Evolutionary conservation across 1,140 invertebrate species (phyloP), one percentile per base, ranked within the genome.

Genomic region (Lerema accius): DNA sequence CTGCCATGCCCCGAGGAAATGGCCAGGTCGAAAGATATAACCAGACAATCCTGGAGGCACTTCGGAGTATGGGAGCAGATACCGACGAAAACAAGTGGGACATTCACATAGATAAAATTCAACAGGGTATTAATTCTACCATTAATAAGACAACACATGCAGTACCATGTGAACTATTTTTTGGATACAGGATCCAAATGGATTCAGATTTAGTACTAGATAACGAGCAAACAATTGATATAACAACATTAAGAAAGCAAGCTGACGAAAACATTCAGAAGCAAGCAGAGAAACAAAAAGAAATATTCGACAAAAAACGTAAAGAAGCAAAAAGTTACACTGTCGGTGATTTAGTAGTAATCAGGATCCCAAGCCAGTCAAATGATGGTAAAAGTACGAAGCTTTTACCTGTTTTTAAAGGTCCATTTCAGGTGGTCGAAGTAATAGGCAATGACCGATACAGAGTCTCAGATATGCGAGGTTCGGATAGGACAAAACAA

Each of bases 61-160:
- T 60, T 1, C 39, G 60, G 5, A 63, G 60, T 10, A 35, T 53
- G 14, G 60, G 49, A 35, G 60, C 49, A 3, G 40, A 63, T 42
- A 63, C 39, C 0, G 60, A 63, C 11, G 28, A 51, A 17, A 51
- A 63, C 26, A 46, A 51, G 26, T 63, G 49, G 60, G 49, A 63
- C 26, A 13, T 9, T 1, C 23, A 45, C 4, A 37, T 53, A 14
- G 9, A 23, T 16, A 63, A 35, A 10, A 53, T 63, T 2, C 60
- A 63, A 19, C 49, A 53, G 43, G 60, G 60, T 15, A 51, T 53
- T 13, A 63, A 63, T 51, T 51, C 49, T 11, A 63, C 50, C 0
- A 55, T 55, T n/a, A 55, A 63, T 48, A 63, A 39, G 37, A 55
- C 61, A 13, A 63, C 61, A n/a, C 48, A 7, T 3, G 50, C 61